Evolutionary conservation across 2,888 invertebrate genomes (phyloP), one percentile per base, ranked within the genome.

Genomic region (Melieria omissa): DNA sequence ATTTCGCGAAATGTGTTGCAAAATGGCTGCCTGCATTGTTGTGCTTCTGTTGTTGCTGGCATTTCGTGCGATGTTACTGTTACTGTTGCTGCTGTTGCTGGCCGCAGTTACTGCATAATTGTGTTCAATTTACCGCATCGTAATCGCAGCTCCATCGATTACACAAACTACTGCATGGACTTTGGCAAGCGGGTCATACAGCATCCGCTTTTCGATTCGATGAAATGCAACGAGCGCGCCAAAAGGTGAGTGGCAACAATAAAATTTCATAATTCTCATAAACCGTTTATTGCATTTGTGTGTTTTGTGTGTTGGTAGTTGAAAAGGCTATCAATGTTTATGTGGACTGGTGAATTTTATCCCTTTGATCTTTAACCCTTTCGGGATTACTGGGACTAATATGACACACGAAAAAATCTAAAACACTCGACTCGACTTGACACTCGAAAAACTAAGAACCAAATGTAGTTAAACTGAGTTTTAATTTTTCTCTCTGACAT

Each of bases 141-240:
- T 65, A 84, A 84, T 77, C 83, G 84, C 69, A 85, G 85, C 75
- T 82, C 82, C 49, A 82, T 84, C 70, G 87, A 86, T 75, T 80
- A 83, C 74, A 86, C 87, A 70, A 86, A 87, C 77, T 86, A 87
- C 75, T 86, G 86, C 78, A 82, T 86, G 83, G 86, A 86, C 77
- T 86, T 86, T 78, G 83, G 82, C 66, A 78, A 81, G 73, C 80
- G 82, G 46, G 80, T 86, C 69, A 79, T 78, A 73, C 79, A 83
- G 52, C 82, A 85, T 79, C 82, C 83, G 73, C 83, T 83, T 67
- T 87, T 87, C 75, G 80, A 84, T 76, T 83, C 79, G 67, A 84
- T 85, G 65, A 81, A 81, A 69, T 86, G 86, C 73, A 81, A 80
- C 65, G 84, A 84, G 68, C 81, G 83, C 55, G 79, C 80, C 69